Evolutionary conservation across 2,113 vertebrate genomes (phyloP), one percentile per base, ranked within the genome.

Genomic region (Alces alces): DNA sequence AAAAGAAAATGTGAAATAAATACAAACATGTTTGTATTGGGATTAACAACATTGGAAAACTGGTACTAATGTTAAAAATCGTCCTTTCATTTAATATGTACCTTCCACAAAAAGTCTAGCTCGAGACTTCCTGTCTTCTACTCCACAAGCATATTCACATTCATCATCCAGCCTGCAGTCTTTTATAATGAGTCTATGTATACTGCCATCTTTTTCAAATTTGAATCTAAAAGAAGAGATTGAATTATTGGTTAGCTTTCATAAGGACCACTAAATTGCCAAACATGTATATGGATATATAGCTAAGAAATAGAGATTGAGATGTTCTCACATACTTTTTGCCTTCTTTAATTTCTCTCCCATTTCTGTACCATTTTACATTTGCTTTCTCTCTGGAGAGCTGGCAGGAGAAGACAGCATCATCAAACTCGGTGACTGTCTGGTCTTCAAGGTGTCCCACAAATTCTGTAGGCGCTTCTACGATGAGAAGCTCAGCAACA

Each of bases 101-200:
- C 99, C 99, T 99, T 99, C 99, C 96, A 99, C 99, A 97, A 99
- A 99, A 89, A 99, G 99, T 76, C 99, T 99, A n/a, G 99, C 99
- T 97, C 99, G 99, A 58, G 99, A 99, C 98, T 99, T 99, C 93
- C 99, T 99, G 95, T 99, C 99, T 52, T 99, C 99, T n/a, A 99
- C 98, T 21, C 99, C 99, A 97, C 99, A 99, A 92, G 99, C 99
- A 90, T 99, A 99, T 99, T 99, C 99, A 98, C 99, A 99, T 93
- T 99, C 99, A 98, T 99, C 99, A 91, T 99, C 99, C 66, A 99
- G 99, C 98, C 99, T 98, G 97, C 99, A 99, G 84, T 99, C 99
- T 98, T 99, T 99, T 98, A 99, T 99, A 94, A 99, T 98, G 97
- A 99, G 99, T 97, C 98, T 99, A 97, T 99, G 99, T 4, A 97